Percentiles rank a stretch among this genome's conserved stretches.
Conservation (phyloP, 2,888 invertebrate species). For the Therioaphis trifolii region DNA sequence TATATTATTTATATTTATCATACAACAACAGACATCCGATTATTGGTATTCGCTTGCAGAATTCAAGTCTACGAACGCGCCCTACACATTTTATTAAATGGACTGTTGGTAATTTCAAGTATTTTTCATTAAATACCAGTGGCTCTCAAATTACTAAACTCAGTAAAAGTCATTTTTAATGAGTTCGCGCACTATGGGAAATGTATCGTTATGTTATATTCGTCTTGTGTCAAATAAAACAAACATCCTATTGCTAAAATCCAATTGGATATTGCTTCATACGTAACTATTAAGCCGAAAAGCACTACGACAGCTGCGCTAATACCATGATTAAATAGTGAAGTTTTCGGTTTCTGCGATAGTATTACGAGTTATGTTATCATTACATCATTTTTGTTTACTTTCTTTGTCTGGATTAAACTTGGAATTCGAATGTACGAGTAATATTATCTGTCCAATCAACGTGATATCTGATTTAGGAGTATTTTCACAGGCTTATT, state of each 20-base stretch:
- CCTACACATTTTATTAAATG: not conserved
- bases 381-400: not conserved
- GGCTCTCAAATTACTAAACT: not conserved
- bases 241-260: slow-evolving; percentile 21
- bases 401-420: not conserved
- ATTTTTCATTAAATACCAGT: not conserved
- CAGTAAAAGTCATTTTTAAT: not conserved
- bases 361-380: too few relatives aligned
- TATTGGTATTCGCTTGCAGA: not conserved
- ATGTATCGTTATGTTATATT: not conserved
- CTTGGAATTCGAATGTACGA: too few relatives aligned
- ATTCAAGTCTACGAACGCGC: not conserved
- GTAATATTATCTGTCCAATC: too few relatives aligned
- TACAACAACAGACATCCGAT: not conserved
- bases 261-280: slow-evolving; percentile 3
- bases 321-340: not conserved
- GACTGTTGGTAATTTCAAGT: not conserved
- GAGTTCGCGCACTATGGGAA: not conserved
- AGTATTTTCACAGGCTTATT: too few relatives aligned
- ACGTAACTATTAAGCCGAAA: not conserved
- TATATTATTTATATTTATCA: not conserved
- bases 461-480: too few relatives aligned
- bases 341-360: too few relatives aligned
- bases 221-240: not conserved
- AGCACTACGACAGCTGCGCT: not conserved